These are phyloP conservation scores for Drosophila kambysellisi DNA, from an alignment of 2,888 invertebrate genomes.

Conservation along the genomic window DNA sequence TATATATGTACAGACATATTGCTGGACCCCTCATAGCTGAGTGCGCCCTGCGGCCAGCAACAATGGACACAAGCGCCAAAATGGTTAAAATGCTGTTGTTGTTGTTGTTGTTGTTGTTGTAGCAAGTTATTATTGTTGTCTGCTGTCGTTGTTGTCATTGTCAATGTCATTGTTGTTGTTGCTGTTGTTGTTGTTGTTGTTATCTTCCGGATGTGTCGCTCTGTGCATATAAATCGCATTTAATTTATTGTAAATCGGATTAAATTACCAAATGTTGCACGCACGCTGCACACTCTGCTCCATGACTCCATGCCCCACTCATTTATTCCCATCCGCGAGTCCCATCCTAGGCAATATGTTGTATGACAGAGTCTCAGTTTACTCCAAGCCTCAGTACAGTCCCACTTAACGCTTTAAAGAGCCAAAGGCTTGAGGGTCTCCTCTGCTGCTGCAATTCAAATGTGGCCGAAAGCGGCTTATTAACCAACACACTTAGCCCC, in stretches of 20 bases:
- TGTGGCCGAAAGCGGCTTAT: slow-evolving; percentile 71
- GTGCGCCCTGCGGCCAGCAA: slow-evolving; percentile 53
- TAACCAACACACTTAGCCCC: slow-evolving; percentile 40
- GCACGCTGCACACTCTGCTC: slow-evolving; percentile 48
- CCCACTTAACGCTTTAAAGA: slow-evolving; percentile 13
- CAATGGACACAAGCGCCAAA: slow-evolving; percentile 70
- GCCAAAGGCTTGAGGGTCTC: slow-evolving; percentile 11
- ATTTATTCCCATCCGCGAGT: neutral
- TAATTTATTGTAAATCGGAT: slow-evolving; percentile 84
- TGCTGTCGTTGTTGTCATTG: slow-evolving; percentile 42
- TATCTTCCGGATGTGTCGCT: slow-evolving; percentile 80
- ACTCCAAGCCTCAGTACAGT: neutral
- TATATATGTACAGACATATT: slow-evolving; percentile 48
- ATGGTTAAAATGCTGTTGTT: slow-evolving; percentile 53
- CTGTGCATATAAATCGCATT: slow-evolving; percentile 82
- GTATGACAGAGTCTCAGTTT: slow-evolving; percentile 22
- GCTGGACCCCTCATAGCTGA: slow-evolving; percentile 41
- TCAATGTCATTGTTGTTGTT: slow-evolving; percentile 46
- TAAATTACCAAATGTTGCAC: slow-evolving; percentile 82
- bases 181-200: slow-evolving; percentile 58
- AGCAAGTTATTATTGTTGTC: slow-evolving; percentile 5
- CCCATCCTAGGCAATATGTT: slow-evolving; percentile 1
- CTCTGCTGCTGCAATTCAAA: slow-evolving; percentile 31
- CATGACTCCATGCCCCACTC: slow-evolving; percentile 1
- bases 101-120: slow-evolving; percentile 9